Conservation (phyloP, 2,888 invertebrate species). For the Clostera curtula region DNA sequence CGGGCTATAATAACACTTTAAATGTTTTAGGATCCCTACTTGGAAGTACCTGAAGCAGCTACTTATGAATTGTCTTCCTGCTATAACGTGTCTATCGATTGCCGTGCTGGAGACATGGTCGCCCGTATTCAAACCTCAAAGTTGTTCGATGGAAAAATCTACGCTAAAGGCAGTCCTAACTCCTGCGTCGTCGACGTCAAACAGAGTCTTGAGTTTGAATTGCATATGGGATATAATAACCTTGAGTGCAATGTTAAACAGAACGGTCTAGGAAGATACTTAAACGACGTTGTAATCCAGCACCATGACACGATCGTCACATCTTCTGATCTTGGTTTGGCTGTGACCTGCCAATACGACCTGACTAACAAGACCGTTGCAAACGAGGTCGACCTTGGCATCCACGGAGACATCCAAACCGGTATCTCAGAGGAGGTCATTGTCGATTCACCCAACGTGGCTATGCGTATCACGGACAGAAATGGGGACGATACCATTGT, state of each 20-base stretch:
- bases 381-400: slow-evolving; percentile 92
- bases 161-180: slow-evolving; percentile 95
- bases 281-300: slow-evolving; percentile 95
- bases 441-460: slow-evolving; percentile 95
- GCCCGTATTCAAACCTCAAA: slow-evolving; percentile 94
- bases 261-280: slow-evolving; percentile 87
- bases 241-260: slow-evolving; percentile 94
- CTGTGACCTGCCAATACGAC: slow-evolving; percentile 95
- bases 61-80: slow-evolving; percentile 95
- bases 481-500: slow-evolving; percentile 89
- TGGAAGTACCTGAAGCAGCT: slow-evolving; percentile 92
- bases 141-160: slow-evolving; percentile 94
- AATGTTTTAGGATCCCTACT: slow-evolving; percentile 83
- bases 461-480: slow-evolving; percentile 93
- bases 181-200: slow-evolving; percentile 93
- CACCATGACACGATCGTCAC: slow-evolving; percentile 97
- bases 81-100: slow-evolving; percentile 95
- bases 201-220: slow-evolving; percentile 90
- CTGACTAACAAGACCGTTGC: slow-evolving; percentile 95
- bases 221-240: slow-evolving; percentile 94
- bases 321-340: slow-evolving; percentile 93
- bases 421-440: slow-evolving; percentile 92
- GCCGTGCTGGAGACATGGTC: slow-evolving; percentile 93
- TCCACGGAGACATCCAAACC: slow-evolving; percentile 90
- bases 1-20: neutral